Base-by-base conservation (phyloP, 2,797 vertebrate species). In the Linurgus olivaceus region DNA sequence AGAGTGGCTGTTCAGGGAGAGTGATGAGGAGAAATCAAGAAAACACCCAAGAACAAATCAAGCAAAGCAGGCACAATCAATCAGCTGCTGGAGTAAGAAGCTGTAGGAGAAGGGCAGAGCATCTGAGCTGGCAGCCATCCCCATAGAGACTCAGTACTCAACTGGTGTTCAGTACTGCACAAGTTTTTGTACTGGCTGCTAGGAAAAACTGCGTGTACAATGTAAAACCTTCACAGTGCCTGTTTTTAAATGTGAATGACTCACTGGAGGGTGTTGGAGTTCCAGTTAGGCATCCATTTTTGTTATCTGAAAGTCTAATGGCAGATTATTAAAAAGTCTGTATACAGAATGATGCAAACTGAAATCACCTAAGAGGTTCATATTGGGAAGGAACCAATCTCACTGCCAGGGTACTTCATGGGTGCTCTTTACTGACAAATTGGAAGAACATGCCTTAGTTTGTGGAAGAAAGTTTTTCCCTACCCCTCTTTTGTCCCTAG, bases 11-110 rank as follows among this genome's bases (percentile, higher is more conserved):
- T 52, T 94, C 52, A 89, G 65, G 54, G 94, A 91, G 91, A 94
- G 61, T 50, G 89, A 93, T 95, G 93, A 91, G 57, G 61, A 48
- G 65, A 94, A 94, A 89, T 94, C 81, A 93, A 92, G 89, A 66
- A 82, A 87, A 65, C 55, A 89, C 89, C 74, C 57, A 67, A 91
- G 94, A 92, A 80, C 78, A 89, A 94, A 89, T 91, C 76, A 73
- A 74, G 57, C 50, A 81, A 85, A 87, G 65, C 78, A 89, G 59
- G 52, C 38, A 26, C 70, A 81, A 91, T 96, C 91, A 91, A 59
- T 95, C 94, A 92, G 75, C 68, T 1, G 2, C 89, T 93, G 48
- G 45, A 92, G 59, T 67, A 52, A 92, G 87, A 79, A 79, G 59
- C 63, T 76, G 13, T 63, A 79, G 84, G 71, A 76, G 61, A 65